Conservation (phyloP, 2,888 invertebrate genomes). For the Sinodicranocentrus sp. region DNA sequence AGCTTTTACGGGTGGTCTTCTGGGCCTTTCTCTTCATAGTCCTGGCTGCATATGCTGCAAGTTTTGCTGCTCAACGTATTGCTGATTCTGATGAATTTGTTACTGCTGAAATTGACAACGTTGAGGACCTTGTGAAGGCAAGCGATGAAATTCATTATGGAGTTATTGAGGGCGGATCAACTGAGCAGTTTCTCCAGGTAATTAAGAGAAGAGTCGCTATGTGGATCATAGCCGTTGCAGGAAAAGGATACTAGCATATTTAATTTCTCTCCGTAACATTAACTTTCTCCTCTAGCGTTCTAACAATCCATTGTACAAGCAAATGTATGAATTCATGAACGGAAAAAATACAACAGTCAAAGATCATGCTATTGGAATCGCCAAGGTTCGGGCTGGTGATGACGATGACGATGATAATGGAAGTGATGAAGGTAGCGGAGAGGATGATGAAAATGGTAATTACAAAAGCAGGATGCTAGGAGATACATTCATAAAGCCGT, state of each 20-base stretch:
- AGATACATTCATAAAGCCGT: too few relatives aligned
- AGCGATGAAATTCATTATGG: constrained; percentile 96
- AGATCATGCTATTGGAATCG: constrained; percentile 87
- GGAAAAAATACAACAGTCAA: constrained; percentile 88
- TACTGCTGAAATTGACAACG: constrained; percentile 90
- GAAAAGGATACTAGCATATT: too few relatives aligned
- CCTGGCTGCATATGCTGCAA: constrained; percentile 98
- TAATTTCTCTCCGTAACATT: too few relatives aligned
- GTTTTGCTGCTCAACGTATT: constrained; percentile 98
- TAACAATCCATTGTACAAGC: constrained; percentile 90
- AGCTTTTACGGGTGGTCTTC: constrained; percentile 98
- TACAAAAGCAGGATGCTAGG: too few relatives aligned
- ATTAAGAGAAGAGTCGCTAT: too few relatives aligned
- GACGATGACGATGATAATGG: constrained; percentile 47
- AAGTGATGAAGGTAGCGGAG: constrained; percentile 33
- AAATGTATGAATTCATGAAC: constrained; percentile 97
- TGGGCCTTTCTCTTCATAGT: constrained; percentile 99
- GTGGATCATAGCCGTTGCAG: too few relatives aligned
- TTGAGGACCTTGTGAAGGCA: constrained; percentile 93
- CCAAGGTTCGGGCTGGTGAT: constrained; percentile 82
- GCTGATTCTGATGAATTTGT: constrained; percentile 84
- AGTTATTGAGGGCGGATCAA: constrained; percentile 87
- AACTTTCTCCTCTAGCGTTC: constrained; percentile 83
- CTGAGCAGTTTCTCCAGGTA: constrained; percentile 92
- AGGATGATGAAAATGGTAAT: constrained; percentile 23